Evolutionary conservation across 1,140 invertebrate genomes (phyloP), one percentile per base, ranked within the genome.

Genomic region (Cydia pomonella): DNA sequence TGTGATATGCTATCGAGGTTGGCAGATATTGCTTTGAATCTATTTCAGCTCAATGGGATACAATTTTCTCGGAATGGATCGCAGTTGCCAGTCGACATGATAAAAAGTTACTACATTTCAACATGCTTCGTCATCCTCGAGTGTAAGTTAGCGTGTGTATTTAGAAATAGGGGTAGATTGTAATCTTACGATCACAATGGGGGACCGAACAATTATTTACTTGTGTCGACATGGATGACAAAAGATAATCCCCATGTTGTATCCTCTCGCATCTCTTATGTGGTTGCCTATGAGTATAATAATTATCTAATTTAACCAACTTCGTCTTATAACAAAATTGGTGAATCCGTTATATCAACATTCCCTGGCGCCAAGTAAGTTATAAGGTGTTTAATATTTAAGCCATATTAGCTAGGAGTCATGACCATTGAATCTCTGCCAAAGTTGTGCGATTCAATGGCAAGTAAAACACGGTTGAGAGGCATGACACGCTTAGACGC

Each of bases 11-110:
- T 69, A 6, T 33, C 16, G 63, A 66, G 63, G 63, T 66, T 69
- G 64, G 64, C 64, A 69, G 64, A 69, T 69, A 69, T 69, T 69
- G 64, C 64, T 33, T 69, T 69, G 64, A 69, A 69, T 41, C 7
- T 69, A 69, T 69, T 69, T 69, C 27, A 69, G 7, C n/a, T 41
- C 33, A 38, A 69, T 38, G 29, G 29, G 64, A 69, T 41, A 33
- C 41, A 16, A 33, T 41, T 69, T 69, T 64, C 27, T 33, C 64
- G n/a, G 64, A 33, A 69, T 69, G n/a, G 9, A 69, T 69, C 29
- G 27, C n/a, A n/a, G n/a, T n/a, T 25, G 18, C 12, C 64, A 66
- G 29, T 21, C n/a, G 64, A 69, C 29, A 69, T 69, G 64, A 69
- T 33, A 38, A 69, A 69, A 69, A 69, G 64, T 69, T 29, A 69